Percentiles rank a stretch among this genome's conserved stretches.
Evolutionary conservation across 2,113 vertebrate genomes (phyloP).

Genomic region (Anarrhichthys ocellatus): DNA sequence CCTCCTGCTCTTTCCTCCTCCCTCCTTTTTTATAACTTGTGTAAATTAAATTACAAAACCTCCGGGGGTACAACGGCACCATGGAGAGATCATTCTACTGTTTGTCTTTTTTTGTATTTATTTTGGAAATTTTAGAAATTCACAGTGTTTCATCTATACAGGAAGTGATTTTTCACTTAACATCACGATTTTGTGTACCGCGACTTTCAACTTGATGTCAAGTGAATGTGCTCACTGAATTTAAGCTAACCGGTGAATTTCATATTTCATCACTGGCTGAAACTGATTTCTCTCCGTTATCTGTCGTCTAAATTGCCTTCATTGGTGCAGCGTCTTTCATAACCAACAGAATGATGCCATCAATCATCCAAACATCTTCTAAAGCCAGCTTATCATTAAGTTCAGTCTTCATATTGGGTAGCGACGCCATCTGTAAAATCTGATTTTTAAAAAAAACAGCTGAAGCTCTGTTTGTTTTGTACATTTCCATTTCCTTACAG

Average conservation of each 20-base stretch:
- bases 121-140: constrained; percentile 60
- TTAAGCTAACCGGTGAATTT: constrained; percentile 51
- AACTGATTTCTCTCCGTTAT: background rate
- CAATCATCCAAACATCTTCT: constrained; percentile 43
- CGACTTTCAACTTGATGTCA: constrained; percentile 63
- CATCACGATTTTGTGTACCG: constrained; percentile 49
- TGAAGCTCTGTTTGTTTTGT: constrained; percentile 67
- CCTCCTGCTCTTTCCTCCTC: constrained; percentile 61
- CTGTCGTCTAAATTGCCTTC: constrained; percentile 38
- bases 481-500: constrained; percentile 68
- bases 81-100: constrained; percentile 61
- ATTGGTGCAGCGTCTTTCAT: constrained; percentile 45
- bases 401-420: constrained; percentile 62
- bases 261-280: constrained; percentile 44
- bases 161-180: constrained; percentile 38
- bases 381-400: constrained; percentile 68
- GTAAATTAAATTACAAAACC: constrained; percentile 77
- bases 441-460: constrained; percentile 49
- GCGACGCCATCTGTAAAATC: constrained; percentile 67
- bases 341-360: constrained; percentile 27
- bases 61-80: constrained; percentile 78
- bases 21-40: constrained; percentile 77
- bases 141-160: constrained; percentile 49
- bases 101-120: constrained; percentile 66
- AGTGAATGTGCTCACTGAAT: constrained; percentile 66